Conservation (phyloP, 2,797 vertebrate species). For the Lepus oiostolus region DNA sequence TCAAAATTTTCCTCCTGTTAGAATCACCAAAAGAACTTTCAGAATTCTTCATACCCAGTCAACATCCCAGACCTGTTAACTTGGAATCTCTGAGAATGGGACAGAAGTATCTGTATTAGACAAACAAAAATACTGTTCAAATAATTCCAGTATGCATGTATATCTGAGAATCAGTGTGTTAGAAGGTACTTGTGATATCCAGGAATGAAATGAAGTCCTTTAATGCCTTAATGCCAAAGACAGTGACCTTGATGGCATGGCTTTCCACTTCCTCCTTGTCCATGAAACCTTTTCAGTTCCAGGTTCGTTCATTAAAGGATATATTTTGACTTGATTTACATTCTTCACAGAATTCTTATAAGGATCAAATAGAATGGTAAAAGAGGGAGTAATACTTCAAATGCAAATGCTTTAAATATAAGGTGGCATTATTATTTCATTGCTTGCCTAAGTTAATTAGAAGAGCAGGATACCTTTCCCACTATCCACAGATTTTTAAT, state of each 20-base stretch:
- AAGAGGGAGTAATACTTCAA: not conserved
- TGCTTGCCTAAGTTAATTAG: not conserved
- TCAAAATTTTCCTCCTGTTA: not conserved
- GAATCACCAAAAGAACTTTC: not conserved
- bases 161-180: not conserved
- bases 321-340: not conserved
- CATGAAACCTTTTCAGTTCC: not conserved
- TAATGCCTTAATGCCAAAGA: not conserved
- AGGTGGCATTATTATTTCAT: not conserved
- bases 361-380: not conserved
- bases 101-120: not conserved
- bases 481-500: not conserved
- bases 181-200: not conserved
- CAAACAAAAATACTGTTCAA: not conserved
- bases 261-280: not conserved
- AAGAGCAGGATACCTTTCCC: not conserved
- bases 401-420: not conserved
- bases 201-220: not conserved
- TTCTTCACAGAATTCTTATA: not conserved
- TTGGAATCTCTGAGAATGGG: not conserved
- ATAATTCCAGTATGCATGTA: not conserved
- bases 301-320: not conserved
- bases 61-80: not conserved
- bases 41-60: not conserved
- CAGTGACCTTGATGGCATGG: not conserved